Evolutionary conservation across 2,113 vertebrate genomes (phyloP), one percentile per base, ranked within the genome.

Genomic region (Pomatostomus ruficeps): DNA sequence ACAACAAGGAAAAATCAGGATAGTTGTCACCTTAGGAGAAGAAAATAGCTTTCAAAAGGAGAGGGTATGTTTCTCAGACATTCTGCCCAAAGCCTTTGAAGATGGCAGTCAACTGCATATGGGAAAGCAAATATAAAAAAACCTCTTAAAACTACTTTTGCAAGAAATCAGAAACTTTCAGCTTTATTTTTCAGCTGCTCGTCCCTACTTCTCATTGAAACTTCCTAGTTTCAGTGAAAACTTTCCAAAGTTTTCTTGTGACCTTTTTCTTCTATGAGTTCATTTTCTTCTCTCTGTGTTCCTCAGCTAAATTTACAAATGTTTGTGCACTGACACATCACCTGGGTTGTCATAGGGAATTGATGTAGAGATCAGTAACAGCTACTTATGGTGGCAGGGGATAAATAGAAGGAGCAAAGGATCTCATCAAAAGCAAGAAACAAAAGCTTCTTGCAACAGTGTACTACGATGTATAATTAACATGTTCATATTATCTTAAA

Each of bases 1-100:
- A 42, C 10, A 54, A 8, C 21, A 33, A 59, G n/a, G 21, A 43
- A 68, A 76, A 75, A 57, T 2, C 22, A 82, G 40, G 29, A 59
- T 63, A 38, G 11, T 31, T 13, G 0, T 70, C 16, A 14, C 28
- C 0, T 0, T 33, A 29, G 55, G 6, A 73, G 25, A 35, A 20
- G 21, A 8, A 28, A 66, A 16, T 15, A 46, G 23, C 36, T 85
- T 70, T 84, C 52, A n/a, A 42, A 72, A 72, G 24, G 16, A 46
- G 12, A 29, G 51, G 8, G 3, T 31, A 0, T 15, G 4, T 82
- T 95, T 82, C 57, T 62, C 42, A 74, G 43, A 10, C 36, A 23
- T 70, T 89, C 28, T 89, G 22, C 65, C 46, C 48, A 82, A 88
- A 82, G 14, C 24, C 3, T 6, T 58, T 78, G 46, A 74, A 85